Evolutionary conservation across 2,797 vertebrate species (phyloP).

Genomic region (Gadopsis bispinosus): DNA sequence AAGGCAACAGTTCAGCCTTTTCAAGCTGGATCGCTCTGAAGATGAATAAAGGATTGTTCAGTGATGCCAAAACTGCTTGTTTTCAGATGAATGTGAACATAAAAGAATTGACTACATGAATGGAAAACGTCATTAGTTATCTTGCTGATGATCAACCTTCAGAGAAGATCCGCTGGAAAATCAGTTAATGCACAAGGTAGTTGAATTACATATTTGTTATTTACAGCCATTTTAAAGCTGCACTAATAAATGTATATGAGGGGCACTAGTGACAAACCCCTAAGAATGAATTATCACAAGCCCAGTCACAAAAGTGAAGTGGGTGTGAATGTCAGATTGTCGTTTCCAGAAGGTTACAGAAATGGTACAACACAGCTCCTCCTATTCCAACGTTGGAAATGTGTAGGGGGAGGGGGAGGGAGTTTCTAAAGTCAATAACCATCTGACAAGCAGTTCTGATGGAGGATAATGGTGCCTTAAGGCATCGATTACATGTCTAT

Average conservation of each 20-base stretch:
- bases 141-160: neutral
- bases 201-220: neutral
- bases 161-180: neutral
- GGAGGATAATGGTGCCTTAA: neutral
- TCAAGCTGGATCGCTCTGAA: constrained; percentile 40
- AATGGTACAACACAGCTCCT: neutral
- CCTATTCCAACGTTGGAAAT: accelerated
- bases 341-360: neutral
- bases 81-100: constrained; percentile 43
- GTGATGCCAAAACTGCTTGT: constrained; percentile 24
- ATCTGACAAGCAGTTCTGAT: neutral
- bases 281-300: neutral
- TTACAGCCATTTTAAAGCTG: neutral
- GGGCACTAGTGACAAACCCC: too few relatives aligned
- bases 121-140: constrained; percentile 9
- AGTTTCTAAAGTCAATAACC: neutral
- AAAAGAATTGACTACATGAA: constrained; percentile 35
- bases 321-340: neutral
- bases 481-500: neutral
- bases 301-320: neutral
- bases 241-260: neutral
- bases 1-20: constrained; percentile 37
- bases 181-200: neutral
- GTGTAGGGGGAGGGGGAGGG: neutral
- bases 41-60: constrained; percentile 36